A percentile compares a stretch with the other conserved stretches of the same genome.
These are phyloP conservation scores for Lycopodina hypogea DNA, from an alignment of 37 sponge, comb jelly and placozoan species.

Conservation along the genomic window DNA sequence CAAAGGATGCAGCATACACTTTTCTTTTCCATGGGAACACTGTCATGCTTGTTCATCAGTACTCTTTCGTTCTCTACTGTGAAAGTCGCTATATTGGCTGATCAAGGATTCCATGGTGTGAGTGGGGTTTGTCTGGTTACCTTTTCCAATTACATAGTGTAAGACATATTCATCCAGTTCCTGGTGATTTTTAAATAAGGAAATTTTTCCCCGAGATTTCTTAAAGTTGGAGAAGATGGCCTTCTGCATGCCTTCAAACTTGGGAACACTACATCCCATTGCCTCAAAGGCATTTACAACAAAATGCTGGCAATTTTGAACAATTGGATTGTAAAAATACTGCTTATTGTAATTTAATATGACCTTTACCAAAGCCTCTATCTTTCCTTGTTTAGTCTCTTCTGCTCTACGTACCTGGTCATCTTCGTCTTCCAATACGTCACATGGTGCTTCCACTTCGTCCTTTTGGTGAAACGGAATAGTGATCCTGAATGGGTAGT, in stretches of 20 bases:
- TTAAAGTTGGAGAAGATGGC: neutral
- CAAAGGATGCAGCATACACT: too few species aligned
- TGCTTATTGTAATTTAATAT: conserved; percentile 10
- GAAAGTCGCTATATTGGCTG: too few species aligned
- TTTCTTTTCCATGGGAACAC: too few species aligned
- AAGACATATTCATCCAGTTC: neutral
- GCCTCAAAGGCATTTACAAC: conserved; percentile 1
- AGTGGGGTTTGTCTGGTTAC: too few species aligned
- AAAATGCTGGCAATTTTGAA: conserved; percentile 11
- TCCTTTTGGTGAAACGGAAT: neutral
- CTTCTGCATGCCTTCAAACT: neutral
- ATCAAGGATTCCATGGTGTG: too few species aligned
- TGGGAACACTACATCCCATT: neutral
- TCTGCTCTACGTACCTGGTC: neutral
- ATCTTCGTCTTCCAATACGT: neutral
- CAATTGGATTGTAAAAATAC: neutral
- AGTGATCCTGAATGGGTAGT: too few species aligned
- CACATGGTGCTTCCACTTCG: neutral
- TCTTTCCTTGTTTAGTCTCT: neutral
- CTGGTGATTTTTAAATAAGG: neutral
- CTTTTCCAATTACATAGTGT: too few species aligned
- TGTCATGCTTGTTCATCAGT: too few species aligned
- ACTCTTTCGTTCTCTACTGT: too few species aligned
- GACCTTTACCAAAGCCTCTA: conserved; percentile 1
- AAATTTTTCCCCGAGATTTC: neutral